A percentile compares a stretch with the other conserved stretches of the same genome.
phyloP scores from a whole-genome alignment of 2,113 vertebrate genomes.

The Poeciliopsis occidentalis region DNA sequence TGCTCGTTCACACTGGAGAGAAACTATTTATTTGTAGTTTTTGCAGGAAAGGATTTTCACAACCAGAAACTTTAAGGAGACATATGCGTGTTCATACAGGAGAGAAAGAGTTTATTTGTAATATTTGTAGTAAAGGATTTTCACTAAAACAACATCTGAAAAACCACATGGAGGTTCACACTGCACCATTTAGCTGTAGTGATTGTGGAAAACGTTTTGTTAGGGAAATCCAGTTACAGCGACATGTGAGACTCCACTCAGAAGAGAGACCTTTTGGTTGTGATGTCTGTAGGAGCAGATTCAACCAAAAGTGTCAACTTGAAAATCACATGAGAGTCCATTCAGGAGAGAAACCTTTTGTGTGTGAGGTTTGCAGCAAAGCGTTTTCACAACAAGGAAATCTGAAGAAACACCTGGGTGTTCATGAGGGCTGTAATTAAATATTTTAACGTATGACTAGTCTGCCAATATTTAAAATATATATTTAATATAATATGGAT shows the following conservation, averaged over 20 bases:
- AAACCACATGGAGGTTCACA: not conserved
- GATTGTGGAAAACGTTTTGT: not conserved
- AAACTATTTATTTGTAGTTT: slow-evolving; percentile 2
- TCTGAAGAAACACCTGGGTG: not conserved
- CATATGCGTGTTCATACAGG: not conserved
- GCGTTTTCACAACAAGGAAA: not conserved
- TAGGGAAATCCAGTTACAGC: not conserved
- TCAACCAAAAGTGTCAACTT: not conserved
- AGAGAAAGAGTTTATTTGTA: slow-evolving; percentile 1
- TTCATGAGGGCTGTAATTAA: not conserved
- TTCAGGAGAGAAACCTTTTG: not conserved
- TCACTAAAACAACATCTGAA: not conserved
- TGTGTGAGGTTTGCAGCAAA: not conserved
- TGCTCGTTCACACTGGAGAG: not conserved
- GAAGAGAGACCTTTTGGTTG: not conserved
- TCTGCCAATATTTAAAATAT: not conserved
- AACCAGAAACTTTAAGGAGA: not conserved
- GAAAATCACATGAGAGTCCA: not conserved
- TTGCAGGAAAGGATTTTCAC: not conserved
- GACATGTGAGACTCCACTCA: not conserved
- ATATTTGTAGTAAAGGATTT: not conserved
- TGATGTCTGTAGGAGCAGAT: not conserved
- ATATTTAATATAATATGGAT: no score
- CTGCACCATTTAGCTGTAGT: not conserved
- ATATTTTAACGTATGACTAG: not conserved